Evolutionary conservation across 2,113 vertebrate genomes (phyloP).

Genomic region (Merops nubicus): DNA sequence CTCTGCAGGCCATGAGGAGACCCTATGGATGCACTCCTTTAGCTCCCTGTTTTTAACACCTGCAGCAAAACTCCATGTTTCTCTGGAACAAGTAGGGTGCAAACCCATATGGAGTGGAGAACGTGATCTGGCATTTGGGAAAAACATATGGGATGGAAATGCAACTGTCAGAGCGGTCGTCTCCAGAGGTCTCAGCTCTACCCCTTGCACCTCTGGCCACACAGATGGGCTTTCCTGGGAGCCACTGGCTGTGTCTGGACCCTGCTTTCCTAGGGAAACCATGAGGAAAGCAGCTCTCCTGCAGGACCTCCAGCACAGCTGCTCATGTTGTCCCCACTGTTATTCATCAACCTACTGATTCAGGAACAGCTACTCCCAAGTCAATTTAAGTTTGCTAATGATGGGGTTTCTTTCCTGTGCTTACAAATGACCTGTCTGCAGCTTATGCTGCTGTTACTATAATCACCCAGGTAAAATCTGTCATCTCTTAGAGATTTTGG

Average conservation of each 20-base stretch:
- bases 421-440: neutral
- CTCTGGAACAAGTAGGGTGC: neutral
- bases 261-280: neutral
- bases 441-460: neutral
- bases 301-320: neutral
- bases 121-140: neutral
- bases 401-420: neutral
- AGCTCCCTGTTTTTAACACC: neutral
- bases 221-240: neutral
- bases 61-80: neutral
- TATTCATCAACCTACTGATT: neutral
- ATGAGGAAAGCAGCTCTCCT: rapidly evolving
- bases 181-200: neutral
- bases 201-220: rapidly evolving
- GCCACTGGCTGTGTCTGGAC: neutral
- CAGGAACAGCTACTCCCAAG: slow-evolving; percentile 10
- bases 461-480: neutral
- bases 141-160: neutral
- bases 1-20: neutral
- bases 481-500: neutral
- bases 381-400: neutral
- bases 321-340: neutral
- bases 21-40: neutral
- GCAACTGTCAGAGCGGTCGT: neutral
- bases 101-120: neutral